Base-by-base conservation (phyloP, 92 coral and sea anemone species). In the Parazoanthus swiftii region DNA sequence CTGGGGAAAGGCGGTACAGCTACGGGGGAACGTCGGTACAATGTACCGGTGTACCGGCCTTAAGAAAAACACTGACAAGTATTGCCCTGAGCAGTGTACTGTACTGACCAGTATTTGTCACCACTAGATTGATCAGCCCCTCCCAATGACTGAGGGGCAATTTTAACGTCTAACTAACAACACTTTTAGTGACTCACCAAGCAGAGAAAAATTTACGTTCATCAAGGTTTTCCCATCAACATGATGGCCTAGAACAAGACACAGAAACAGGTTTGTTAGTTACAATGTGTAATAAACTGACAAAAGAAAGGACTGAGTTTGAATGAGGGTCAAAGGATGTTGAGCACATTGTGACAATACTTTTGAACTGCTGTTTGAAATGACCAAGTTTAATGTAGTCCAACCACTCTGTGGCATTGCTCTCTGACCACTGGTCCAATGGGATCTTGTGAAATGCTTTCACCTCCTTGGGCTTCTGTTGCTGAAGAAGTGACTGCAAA, bases 191-290 rank as follows among this genome's bases (percentile, higher is more conserved):
- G 26, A 67, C 95, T 77, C 80, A 96, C 98, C 98, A 70, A 96
- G 92, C 25, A 94, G 88, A 81, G 93, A 95, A 77, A 93, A 96
- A 71, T 91, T 93, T 54, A 96, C 92, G 85, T 94, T 91, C 68
- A 91, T 90, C 56, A 96, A 93, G 58, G 93, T 91, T 75, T 89
- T 93, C 18, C 99, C 99, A 95, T 91, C 90, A 43, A 96, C 99
- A 76, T 88, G 94, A 80, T 95, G 92, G 75, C 74, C 99, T 96
- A 80, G 29, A 35, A 13, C 35, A 36, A 37, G 23, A 37, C 25
- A 58, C 39, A 56, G 23, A 58, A 44, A 54, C 1, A 20, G 1
- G 21, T 42, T 21, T 71, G 25, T 16, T 48, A 63, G 7, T 58
- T 56, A 23, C 81, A 26, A 46, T 65, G 54, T 26, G 20, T 46